These are phyloP conservation scores for Nomia melanderi DNA, from an alignment of 1,140 invertebrate species.

Conservation along the genomic window DNA sequence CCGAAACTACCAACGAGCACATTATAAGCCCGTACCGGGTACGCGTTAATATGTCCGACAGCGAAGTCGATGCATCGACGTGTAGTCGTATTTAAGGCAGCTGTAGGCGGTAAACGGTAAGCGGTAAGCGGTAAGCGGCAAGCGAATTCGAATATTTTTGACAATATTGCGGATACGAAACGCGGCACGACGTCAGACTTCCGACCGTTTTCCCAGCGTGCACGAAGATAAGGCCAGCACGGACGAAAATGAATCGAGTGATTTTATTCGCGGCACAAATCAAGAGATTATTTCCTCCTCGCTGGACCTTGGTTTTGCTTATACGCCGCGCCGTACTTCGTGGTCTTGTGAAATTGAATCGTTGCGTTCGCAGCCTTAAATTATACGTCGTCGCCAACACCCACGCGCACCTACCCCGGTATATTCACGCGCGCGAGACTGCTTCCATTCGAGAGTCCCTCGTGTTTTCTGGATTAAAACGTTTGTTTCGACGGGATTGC, in stretches of 20 bases:
- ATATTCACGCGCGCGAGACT: conserved; percentile 55
- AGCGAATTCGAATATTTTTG: conserved; percentile 47
- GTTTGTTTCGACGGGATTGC: conserved; percentile 64
- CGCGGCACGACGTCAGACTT: conserved; percentile 49
- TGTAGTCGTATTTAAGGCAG: conserved; percentile 44
- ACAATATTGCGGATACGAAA: conserved; percentile 51
- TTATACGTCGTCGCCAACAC: conserved; percentile 70
- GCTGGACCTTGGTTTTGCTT: conserved; percentile 54
- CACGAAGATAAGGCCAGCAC: conserved; percentile 48
- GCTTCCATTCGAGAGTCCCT: conserved; percentile 40
- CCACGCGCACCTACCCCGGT: conserved; percentile 57
- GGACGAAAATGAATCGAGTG: conserved; percentile 65
- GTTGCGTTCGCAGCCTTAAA: conserved; percentile 67
- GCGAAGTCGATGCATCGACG: conserved; percentile 17
- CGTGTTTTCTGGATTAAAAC: conserved; percentile 64
- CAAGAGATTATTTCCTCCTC: conserved; percentile 64
- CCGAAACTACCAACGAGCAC: neutral
- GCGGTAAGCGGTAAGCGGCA: conserved; percentile 31
- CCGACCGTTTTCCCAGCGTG: conserved; percentile 49
- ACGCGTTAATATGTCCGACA: conserved; percentile 31
- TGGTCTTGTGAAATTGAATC: conserved; percentile 70
- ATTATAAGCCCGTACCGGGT: neutral
- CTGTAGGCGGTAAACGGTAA: conserved; percentile 33
- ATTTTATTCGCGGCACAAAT: conserved; percentile 65
- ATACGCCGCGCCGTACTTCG: conserved; percentile 51